Evolutionary conservation across 2,113 vertebrate species (phyloP).

Genomic region (Tympanuchus pallidicinctus): DNA sequence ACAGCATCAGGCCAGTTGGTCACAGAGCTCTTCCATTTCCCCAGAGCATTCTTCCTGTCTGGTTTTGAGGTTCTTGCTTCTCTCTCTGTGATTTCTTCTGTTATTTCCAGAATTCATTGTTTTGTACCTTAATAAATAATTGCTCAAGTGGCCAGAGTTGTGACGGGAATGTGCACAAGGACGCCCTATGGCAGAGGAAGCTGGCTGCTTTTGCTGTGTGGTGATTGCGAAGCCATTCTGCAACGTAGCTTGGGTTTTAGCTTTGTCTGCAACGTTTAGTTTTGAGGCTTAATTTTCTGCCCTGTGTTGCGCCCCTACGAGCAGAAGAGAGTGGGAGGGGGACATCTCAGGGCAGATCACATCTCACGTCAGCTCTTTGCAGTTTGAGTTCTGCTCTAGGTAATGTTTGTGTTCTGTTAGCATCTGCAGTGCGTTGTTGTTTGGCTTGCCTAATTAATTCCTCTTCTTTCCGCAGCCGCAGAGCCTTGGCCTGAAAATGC

Average conservation of each 20-base stretch:
- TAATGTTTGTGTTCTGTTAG: conserved; percentile 12
- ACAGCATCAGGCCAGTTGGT: neutral
- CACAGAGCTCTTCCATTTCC: neutral
- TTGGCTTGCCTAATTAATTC: conserved; percentile 62
- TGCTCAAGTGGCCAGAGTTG: neutral
- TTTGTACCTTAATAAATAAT: neutral
- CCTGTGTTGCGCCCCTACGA: neutral
- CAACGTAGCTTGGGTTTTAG: neutral
- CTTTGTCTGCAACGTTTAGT: neutral
- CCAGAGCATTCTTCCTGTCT: neutral
- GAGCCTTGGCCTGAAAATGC: conserved; percentile 88
- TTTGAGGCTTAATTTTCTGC: neutral
- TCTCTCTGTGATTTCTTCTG: neutral
- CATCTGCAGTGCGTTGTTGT: conserved; percentile 23
- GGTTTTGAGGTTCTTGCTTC: neutral
- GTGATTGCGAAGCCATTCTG: neutral
- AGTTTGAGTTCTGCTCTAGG: neutral
- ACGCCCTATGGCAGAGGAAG: neutral
- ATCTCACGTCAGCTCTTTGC: conserved; percentile 18
- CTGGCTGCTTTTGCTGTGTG: neutral
- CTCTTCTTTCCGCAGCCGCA: conserved; percentile 74
- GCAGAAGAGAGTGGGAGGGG: neutral
- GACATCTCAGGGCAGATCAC: conserved; percentile 16
- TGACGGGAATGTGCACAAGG: neutral
- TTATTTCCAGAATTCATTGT: neutral